Percentiles rank a stretch among this genome's conserved stretches.
Conservation (phyloP, 2,888 invertebrate species). For the Spatulosminthurus flaviceps region DNA sequence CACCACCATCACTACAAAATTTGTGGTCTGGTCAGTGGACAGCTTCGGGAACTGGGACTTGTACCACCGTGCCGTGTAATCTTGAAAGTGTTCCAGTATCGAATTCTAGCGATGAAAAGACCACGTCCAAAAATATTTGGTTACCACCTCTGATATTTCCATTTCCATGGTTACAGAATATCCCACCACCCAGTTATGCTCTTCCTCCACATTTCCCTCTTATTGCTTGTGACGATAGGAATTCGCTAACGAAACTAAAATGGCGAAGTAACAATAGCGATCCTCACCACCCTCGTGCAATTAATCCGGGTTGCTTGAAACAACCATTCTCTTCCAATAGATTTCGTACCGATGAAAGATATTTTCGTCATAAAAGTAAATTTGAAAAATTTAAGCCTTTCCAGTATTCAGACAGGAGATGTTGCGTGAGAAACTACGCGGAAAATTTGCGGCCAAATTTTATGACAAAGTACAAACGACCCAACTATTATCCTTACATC, state of each 20-base stretch:
- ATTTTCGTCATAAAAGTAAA: background rate
- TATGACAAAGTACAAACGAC: background rate
- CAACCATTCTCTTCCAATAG: background rate
- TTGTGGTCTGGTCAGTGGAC: background rate
- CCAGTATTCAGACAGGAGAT: background rate
- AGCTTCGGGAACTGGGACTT: background rate
- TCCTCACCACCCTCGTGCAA: background rate
- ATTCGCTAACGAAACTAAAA: background rate
- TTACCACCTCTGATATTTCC: background rate
- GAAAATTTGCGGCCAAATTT: background rate
- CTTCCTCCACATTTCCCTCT: background rate
- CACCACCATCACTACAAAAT: conserved; percentile 19
- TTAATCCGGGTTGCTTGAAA: background rate
- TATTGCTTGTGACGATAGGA: too few species aligned
- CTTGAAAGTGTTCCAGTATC: background rate
- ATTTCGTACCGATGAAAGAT: background rate
- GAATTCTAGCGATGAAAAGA: background rate
- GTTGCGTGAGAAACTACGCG: background rate
- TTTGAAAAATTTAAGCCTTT: background rate
- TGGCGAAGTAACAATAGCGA: background rate
- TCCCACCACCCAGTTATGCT: background rate
- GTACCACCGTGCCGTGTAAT: background rate
- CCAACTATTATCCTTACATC: background rate
- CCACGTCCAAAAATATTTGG: background rate
- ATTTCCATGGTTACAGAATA: background rate